These are phyloP conservation scores for Brenthis daphne DNA, from an alignment of 2,888 invertebrate genomes.

Conservation along the genomic window DNA sequence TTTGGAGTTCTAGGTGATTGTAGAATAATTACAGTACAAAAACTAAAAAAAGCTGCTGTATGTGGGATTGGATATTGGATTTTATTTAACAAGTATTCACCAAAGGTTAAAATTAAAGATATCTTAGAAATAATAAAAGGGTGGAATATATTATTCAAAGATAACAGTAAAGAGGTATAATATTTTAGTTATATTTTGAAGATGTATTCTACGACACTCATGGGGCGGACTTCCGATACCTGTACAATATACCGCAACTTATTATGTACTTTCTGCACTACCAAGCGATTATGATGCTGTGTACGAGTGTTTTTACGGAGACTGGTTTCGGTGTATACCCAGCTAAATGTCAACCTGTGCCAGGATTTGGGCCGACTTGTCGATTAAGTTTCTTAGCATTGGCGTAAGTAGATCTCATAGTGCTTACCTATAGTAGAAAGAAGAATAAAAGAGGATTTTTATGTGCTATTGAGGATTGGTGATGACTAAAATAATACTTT, in stretches of 20 bases:
- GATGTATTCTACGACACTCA: conserved; percentile 84
- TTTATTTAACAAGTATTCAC: conserved; percentile 82
- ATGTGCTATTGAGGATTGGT: not conserved
- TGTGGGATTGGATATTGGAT: conserved; percentile 79
- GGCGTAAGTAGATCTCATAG: conserved; percentile 47
- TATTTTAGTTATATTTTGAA: conserved; percentile 85
- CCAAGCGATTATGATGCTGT: conserved; percentile 88
- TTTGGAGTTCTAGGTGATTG: conserved; percentile 81
- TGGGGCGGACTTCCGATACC: conserved; percentile 86
- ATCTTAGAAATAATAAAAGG: not conserved
- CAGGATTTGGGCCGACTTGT: conserved; percentile 89
- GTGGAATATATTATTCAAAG: not conserved
- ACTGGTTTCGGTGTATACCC: conserved; percentile 94
- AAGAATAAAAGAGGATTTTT: not conserved
- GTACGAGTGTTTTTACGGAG: conserved; percentile 91
- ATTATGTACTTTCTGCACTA: conserved; percentile 88
- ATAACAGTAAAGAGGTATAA: too few species aligned
- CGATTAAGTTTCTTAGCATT: conserved; percentile 66
- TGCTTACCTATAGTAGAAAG: not conserved
- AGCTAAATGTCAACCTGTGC: conserved; percentile 80
- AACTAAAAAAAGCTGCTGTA: conserved; percentile 83
- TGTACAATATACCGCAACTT: conserved; percentile 90
- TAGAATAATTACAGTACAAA: conserved; percentile 80
- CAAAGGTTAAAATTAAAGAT: conserved; percentile 52
- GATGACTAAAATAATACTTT: too few species aligned